phyloP scores from a whole-genome alignment of 2,797 vertebrate genomes.

The Perodicticus potto region DNA sequence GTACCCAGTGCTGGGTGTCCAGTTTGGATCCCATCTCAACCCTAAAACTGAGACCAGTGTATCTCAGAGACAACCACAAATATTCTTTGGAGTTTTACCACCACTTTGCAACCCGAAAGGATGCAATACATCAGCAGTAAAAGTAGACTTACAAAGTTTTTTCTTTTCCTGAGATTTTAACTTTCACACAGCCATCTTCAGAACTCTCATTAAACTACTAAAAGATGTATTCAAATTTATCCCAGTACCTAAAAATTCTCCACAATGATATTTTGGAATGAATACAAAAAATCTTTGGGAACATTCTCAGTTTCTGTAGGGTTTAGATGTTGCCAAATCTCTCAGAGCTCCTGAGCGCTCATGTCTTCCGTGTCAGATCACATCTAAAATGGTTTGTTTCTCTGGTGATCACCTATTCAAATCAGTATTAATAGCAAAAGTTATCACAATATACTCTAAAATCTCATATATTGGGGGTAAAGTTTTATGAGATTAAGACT shows the following conservation, averaged over 20 bases:
- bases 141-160: background rate
- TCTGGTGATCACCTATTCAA: background rate
- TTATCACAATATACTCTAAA: constrained; percentile 1
- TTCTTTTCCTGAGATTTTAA: background rate
- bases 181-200: background rate
- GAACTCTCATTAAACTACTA: background rate
- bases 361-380: background rate
- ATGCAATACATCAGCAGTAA: background rate
- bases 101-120: background rate
- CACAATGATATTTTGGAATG: background rate
- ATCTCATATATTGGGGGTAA: background rate
- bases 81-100: background rate
- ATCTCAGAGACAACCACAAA: background rate
- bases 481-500: background rate
- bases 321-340: background rate
- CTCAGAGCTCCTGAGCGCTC: background rate
- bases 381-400: background rate
- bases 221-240: background rate
- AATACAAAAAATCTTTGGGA: constrained; percentile 1
- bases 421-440: background rate
- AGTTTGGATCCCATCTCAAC: background rate
- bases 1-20: background rate
- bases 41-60: background rate
- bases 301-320: background rate
- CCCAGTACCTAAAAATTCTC: background rate